These are phyloP conservation scores for Enteromius fasciolatus DNA, from an alignment of 2,797 vertebrate species.

Conservation along the genomic window DNA sequence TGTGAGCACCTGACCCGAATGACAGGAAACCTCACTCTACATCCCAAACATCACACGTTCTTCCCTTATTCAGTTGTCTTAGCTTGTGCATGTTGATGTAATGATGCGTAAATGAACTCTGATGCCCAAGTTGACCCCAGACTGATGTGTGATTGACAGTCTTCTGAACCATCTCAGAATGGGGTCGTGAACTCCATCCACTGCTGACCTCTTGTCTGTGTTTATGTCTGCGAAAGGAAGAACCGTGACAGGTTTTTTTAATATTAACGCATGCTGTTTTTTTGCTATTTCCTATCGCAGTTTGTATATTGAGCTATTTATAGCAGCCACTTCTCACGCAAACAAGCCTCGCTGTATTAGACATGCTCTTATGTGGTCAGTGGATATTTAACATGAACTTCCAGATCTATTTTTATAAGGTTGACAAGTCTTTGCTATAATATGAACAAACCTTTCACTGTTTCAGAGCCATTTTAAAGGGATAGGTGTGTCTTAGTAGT, in stretches of 20 bases:
- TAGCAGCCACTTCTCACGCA: slow-evolving; percentile 14
- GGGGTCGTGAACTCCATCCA: slow-evolving; percentile 10
- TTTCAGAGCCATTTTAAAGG: slow-evolving; percentile 38
- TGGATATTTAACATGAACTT: slow-evolving; percentile 47
- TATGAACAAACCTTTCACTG: slow-evolving; percentile 27
- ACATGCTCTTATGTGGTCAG: slow-evolving; percentile 40
- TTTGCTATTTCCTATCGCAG: slow-evolving; percentile 43
- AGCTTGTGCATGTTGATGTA: background rate
- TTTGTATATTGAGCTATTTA: slow-evolving; percentile 53
- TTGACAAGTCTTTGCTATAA: slow-evolving; percentile 38
- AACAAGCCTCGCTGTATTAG: slow-evolving; percentile 26
- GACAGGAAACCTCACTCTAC: background rate
- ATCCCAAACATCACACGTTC: background rate
- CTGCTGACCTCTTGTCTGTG: slow-evolving; percentile 25
- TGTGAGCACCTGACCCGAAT: slow-evolving; percentile 2
- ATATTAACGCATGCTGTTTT: slow-evolving; percentile 25
- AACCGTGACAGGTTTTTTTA: slow-evolving; percentile 26
- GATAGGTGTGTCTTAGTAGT: slow-evolving; percentile 22
- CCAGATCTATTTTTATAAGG: slow-evolving; percentile 62
- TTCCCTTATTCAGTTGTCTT: background rate
- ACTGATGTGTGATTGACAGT: slow-evolving; percentile 25
- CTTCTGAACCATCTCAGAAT: slow-evolving; percentile 22
- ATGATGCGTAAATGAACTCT: slow-evolving; percentile 34
- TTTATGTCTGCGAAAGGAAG: slow-evolving; percentile 7
- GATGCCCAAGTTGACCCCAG: slow-evolving; percentile 1